A percentile compares a stretch with the other conserved stretches of the same genome.
phyloP scores from a whole-genome alignment of 2,888 invertebrate species.

The Coleophora flavipennella region DNA sequence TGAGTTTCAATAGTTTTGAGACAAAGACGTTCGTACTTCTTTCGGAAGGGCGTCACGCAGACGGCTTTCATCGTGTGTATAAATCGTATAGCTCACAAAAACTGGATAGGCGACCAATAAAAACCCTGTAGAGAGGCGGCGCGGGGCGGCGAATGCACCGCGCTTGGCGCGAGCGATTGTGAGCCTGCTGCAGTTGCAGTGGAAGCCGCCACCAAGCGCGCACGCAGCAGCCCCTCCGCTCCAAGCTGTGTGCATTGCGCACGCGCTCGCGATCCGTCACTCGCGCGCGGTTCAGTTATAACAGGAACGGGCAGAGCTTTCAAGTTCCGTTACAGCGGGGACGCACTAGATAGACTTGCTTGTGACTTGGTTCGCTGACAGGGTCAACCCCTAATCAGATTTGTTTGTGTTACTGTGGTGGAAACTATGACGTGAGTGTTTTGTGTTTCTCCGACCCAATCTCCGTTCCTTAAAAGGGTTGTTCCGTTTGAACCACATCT shows the following conservation, averaged over 20 bases:
- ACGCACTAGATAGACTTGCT: slow-evolving; percentile 27
- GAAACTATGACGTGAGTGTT: slow-evolving; percentile 52
- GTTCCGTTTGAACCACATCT: too few relatives aligned
- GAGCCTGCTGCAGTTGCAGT: slow-evolving; percentile 47
- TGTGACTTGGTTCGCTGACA: slow-evolving; percentile 11
- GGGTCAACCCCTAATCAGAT: background rate
- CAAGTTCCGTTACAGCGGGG: slow-evolving; percentile 45
- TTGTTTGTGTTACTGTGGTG: background rate
- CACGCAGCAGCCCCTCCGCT: slow-evolving; percentile 65
- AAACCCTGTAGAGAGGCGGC: slow-evolving; percentile 60
- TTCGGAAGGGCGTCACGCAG: slow-evolving; percentile 56
- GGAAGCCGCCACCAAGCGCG: slow-evolving; percentile 62
- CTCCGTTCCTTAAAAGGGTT: too few relatives aligned
- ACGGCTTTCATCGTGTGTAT: slow-evolving; percentile 62
- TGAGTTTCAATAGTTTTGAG: slow-evolving; percentile 31
- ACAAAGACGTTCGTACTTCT: slow-evolving; percentile 60
- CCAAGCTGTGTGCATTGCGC: slow-evolving; percentile 22
- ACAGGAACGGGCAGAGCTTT: slow-evolving; percentile 6
- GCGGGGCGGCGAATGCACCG: slow-evolving; percentile 65
- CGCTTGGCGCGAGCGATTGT: slow-evolving; percentile 21
- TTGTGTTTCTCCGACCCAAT: too few relatives aligned
- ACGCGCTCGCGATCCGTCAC: slow-evolving; percentile 28
- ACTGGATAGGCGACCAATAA: slow-evolving; percentile 67
- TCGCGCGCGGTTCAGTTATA: slow-evolving; percentile 1
- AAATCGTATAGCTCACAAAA: slow-evolving; percentile 60